Percentiles rank a stretch among this genome's conserved stretches.
phyloP scores from a whole-genome alignment of 2,888 invertebrate genomes.

The Lumbricus terrestris region DNA sequence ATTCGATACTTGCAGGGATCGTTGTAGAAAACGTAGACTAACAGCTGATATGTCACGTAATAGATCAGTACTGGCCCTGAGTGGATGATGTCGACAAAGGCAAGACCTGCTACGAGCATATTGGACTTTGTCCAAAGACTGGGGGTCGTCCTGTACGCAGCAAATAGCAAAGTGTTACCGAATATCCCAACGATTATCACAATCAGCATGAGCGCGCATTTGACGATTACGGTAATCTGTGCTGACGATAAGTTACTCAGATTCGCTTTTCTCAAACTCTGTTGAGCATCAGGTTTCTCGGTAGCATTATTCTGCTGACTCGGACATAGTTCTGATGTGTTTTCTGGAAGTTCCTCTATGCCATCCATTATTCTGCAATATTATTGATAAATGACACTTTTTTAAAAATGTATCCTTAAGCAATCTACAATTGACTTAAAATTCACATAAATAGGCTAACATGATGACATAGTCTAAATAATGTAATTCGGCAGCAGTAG shows the following conservation, averaged over 20 bases:
- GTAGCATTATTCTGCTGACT: neutral
- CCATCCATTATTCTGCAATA: neutral
- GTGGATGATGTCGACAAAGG: neutral
- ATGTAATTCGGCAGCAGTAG: too few species aligned
- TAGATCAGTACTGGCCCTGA: neutral
- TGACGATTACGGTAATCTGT: neutral
- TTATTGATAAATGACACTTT: neutral
- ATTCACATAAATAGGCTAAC: too few species aligned
- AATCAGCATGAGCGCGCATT: neutral
- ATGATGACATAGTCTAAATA: too few species aligned
- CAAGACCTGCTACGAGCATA: neutral
- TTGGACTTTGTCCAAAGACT: conserved; percentile 6
- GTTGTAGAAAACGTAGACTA: neutral
- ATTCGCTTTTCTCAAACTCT: neutral
- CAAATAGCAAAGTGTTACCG: neutral
- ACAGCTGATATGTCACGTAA: neutral
- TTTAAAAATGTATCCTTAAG: neutral
- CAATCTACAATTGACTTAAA: too few species aligned
- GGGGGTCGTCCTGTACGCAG: neutral
- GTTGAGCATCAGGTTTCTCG: neutral
- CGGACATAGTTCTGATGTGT: neutral
- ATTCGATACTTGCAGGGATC: neutral
- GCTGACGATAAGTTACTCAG: neutral
- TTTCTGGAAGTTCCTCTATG: neutral
- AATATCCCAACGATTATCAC: neutral